Conservation (phyloP, 2,113 vertebrate species). For the Daphoenositta chrysoptera region DNA sequence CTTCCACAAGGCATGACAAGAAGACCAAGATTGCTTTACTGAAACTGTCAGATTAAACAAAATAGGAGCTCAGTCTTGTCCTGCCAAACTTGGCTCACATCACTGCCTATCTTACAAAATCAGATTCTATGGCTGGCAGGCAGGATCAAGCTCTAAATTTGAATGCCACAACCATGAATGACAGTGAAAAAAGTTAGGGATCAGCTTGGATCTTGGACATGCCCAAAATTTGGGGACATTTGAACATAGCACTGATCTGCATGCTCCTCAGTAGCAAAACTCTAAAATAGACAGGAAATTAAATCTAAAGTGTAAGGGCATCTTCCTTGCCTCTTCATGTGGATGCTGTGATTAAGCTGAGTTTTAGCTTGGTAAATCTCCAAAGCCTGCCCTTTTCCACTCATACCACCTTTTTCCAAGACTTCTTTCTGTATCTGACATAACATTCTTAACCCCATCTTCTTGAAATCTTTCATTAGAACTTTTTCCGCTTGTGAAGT, state of each 20-base stretch:
- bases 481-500: not conserved
- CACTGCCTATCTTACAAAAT: slow-evolving; percentile 50
- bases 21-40: slow-evolving; percentile 18
- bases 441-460: not conserved
- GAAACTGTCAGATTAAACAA: slow-evolving; percentile 56
- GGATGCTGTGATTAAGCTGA: not conserved
- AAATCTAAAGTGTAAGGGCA: not conserved
- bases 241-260: not conserved
- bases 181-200: not conserved
- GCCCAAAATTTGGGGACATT: not conserved
- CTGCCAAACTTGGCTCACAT: slow-evolving; percentile 47
- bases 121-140: slow-evolving; percentile 19
- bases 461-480: not conserved
- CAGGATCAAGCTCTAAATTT: slow-evolving; percentile 33
- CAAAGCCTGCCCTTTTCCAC: not conserved
- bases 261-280: not conserved
- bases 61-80: slow-evolving; percentile 25
- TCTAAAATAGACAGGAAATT: not conserved
- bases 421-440: not conserved
- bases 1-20: slow-evolving; percentile 40
- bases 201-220: not conserved
- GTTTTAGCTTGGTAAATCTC: not conserved
- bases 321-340: not conserved
- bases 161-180: not conserved
- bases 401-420: not conserved